Percentiles rank a stretch among this genome's conserved stretches.
Conservation (phyloP, 37 sponge, comb jelly and placozoan species). For the Theonella swinhoei region DNA sequence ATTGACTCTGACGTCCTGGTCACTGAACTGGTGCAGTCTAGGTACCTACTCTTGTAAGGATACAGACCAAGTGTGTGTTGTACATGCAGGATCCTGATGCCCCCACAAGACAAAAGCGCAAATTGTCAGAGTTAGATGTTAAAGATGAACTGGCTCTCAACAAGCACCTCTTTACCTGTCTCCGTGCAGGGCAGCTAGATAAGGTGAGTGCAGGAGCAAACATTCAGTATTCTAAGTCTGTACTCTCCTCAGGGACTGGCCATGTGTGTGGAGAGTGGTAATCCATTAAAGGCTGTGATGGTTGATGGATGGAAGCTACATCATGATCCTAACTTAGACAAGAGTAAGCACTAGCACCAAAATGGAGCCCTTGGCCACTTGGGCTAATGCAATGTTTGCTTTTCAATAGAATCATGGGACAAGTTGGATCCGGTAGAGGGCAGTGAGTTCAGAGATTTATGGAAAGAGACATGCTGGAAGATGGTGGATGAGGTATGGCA, state of each 20-base stretch:
- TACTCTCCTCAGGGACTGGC: slow-evolving; percentile 80
- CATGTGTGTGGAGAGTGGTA: slow-evolving; percentile 74
- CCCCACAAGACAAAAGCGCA: slow-evolving; percentile 59
- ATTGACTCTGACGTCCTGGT: slow-evolving; percentile 19
- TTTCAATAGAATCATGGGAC: too few species aligned
- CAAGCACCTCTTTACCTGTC: slow-evolving; percentile 77
- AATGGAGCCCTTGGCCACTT: background rate
- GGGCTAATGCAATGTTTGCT: background rate
- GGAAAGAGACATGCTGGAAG: slow-evolving; percentile 91
- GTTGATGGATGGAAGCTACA: slow-evolving; percentile 89
- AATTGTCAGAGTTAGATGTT: slow-evolving; percentile 78
- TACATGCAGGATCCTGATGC: slow-evolving; percentile 92
- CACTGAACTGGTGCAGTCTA: slow-evolving; percentile 58
- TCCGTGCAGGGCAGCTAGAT: slow-evolving; percentile 86
- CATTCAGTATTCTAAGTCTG: too few species aligned
- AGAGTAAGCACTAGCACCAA: slow-evolving; percentile 22
- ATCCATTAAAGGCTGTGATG: slow-evolving; percentile 88
- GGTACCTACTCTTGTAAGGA: background rate
- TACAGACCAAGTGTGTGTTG: background rate
- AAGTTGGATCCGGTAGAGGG: slow-evolving; percentile 82
- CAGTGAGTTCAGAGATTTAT: slow-evolving; percentile 79
- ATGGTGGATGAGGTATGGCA: slow-evolving; percentile 74
- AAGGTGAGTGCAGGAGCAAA: slow-evolving; percentile 15
- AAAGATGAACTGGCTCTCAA: slow-evolving; percentile 78
- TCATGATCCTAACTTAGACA: slow-evolving; percentile 91